phyloP scores from a whole-genome alignment of 2,888 invertebrate genomes.

The Notodonta ziczac region DNA sequence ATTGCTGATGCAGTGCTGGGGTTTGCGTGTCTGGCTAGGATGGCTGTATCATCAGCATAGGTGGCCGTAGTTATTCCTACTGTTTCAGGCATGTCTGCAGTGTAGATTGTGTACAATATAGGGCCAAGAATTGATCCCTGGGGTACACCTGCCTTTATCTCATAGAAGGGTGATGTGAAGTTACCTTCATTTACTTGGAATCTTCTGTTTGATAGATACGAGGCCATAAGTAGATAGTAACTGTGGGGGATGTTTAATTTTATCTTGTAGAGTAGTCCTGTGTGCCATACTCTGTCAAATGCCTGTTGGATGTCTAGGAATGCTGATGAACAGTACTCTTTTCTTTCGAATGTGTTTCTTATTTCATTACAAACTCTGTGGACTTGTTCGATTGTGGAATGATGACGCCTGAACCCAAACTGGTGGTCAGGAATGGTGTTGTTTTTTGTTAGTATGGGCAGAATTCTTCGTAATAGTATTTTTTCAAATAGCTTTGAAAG shows the following conservation, averaged over 20 bases:
- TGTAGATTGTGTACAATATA: slow-evolving; percentile 17
- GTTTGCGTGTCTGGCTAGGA: background rate
- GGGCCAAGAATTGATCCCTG: slow-evolving; percentile 28
- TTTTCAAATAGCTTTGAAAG: too few species aligned
- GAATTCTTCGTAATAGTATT: too few species aligned
- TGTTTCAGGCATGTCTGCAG: slow-evolving; percentile 16
- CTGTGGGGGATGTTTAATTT: slow-evolving; percentile 13
- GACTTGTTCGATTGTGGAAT: too few species aligned
- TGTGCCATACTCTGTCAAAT: slow-evolving; percentile 29
- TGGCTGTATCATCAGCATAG: slow-evolving; percentile 1
- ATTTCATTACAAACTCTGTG: too few species aligned
- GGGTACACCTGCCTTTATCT: slow-evolving; percentile 21
- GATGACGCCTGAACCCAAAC: too few species aligned
- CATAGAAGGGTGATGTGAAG: slow-evolving; percentile 2
- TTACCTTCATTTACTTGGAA: slow-evolving; percentile 14
- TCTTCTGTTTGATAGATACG: slow-evolving; percentile 14
- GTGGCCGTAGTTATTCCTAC: background rate
- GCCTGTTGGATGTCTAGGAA: slow-evolving; percentile 5
- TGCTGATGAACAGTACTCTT: slow-evolving; percentile 6
- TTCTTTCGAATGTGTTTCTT: too few species aligned
- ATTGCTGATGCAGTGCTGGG: background rate
- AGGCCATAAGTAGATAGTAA: slow-evolving; percentile 10
- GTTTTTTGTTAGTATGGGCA: too few species aligned
- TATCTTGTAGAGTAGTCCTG: slow-evolving; percentile 22
- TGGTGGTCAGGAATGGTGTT: too few species aligned